Evolutionary conservation across 1,140 invertebrate species (phyloP).

Genomic region (Yoshiicerus persimilis): DNA sequence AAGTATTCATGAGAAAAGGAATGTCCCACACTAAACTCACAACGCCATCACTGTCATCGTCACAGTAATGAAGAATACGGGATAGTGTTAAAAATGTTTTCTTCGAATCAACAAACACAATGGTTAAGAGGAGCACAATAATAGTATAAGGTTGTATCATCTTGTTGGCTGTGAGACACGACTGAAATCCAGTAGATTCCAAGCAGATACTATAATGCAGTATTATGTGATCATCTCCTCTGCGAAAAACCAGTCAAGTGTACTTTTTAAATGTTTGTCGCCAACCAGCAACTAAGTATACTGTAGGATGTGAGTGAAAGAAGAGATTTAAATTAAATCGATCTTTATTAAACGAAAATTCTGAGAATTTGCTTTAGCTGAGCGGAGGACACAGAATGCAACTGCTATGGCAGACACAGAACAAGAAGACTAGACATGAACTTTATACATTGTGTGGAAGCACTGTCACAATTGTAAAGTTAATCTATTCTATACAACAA

Average conservation of each 20-base stretch:
- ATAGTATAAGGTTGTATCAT: not conserved
- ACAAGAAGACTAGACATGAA: not conserved
- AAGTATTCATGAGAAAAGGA: not conserved
- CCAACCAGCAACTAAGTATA: not conserved
- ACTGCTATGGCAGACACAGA: not conserved
- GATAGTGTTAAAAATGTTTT: not conserved
- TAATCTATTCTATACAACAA: not conserved
- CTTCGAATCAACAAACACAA: not conserved
- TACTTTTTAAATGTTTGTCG: not conserved
- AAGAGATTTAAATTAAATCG: not conserved
- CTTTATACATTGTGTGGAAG: not conserved
- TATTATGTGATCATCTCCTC: not conserved
- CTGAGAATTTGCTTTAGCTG: not conserved
- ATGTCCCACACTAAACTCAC: not conserved
- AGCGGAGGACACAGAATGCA: no score
- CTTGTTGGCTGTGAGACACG: not conserved
- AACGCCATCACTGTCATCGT: not conserved
- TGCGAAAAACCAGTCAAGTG: not conserved
- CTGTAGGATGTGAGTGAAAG: not conserved
- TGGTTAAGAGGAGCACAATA: not conserved
- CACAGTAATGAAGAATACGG: not conserved
- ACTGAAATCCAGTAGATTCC: not conserved
- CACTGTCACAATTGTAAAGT: not conserved
- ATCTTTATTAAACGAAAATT: not conserved
- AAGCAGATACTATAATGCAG: not conserved